phyloP scores from a whole-genome alignment of 1,140 invertebrate genomes.

The Listronotus oregonensis region DNA sequence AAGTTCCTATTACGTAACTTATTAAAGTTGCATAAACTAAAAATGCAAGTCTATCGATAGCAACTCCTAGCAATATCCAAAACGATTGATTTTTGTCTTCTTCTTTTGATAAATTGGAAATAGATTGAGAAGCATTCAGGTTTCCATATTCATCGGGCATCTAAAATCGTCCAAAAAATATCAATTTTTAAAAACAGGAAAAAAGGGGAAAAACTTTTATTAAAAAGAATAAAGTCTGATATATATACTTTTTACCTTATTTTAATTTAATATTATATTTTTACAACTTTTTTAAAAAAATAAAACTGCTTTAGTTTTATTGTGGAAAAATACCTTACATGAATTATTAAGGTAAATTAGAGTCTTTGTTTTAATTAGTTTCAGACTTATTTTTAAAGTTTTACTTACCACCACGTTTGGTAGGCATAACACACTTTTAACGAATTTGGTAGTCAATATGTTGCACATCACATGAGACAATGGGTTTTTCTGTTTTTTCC shows the following conservation, averaged over 20 bases:
- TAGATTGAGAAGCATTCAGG: conserved; percentile 32
- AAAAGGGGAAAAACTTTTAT: neutral
- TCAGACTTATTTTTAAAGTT: neutral
- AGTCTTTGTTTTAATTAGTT: too few relatives aligned
- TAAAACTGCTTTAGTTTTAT: too few relatives aligned
- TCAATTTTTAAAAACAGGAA: neutral
- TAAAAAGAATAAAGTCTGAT: too few relatives aligned
- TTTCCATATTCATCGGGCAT: conserved; percentile 46
- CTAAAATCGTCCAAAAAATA: conserved; percentile 27
- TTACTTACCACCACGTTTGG: conserved; percentile 44
- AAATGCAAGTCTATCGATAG: conserved; percentile 49
- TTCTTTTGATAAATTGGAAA: conserved; percentile 23
- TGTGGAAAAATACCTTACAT: too few relatives aligned
- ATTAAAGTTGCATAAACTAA: conserved; percentile 31
- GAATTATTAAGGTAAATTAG: too few relatives aligned
- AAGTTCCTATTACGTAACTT: conserved; percentile 19
- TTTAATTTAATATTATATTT: too few relatives aligned
- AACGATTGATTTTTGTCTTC: conserved; percentile 39
- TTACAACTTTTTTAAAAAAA: too few relatives aligned
- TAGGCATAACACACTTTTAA: conserved; percentile 42
- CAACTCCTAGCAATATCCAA: conserved; percentile 45
- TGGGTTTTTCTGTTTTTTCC: conserved; percentile 38
- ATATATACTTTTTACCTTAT: too few relatives aligned
- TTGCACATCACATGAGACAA: conserved; percentile 42
- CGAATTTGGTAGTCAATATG: conserved; percentile 39